Evolutionary conservation across 2,113 vertebrate species (phyloP).

Genomic region (Gymnocephalus cernua): DNA sequence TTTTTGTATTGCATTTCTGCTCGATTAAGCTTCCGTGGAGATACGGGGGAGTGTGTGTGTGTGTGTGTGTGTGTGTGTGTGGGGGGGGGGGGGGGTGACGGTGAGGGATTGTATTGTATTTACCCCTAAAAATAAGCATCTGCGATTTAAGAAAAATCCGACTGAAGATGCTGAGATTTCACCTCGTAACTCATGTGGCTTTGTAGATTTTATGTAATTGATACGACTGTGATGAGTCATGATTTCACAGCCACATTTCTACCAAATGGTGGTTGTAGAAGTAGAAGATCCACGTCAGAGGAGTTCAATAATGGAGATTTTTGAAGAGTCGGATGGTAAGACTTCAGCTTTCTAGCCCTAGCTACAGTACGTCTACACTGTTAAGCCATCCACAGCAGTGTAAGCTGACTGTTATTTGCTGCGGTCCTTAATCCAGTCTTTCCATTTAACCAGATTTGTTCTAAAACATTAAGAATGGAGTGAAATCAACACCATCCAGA

Average conservation of each 20-base stretch:
- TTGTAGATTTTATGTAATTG: no score
- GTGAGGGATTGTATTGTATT: conserved; percentile 5
- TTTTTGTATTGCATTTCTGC: conserved; percentile 46
- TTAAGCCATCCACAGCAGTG: background rate
- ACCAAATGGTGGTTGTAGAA: no score
- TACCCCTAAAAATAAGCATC: conserved; percentile 29
- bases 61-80: background rate
- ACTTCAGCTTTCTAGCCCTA: no score
- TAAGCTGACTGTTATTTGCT: background rate
- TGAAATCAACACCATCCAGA: background rate
- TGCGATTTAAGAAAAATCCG: background rate
- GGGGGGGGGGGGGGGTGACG: background rate
- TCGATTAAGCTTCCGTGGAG: conserved; percentile 17
- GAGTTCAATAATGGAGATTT: background rate
- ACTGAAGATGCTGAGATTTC: conserved; percentile 6
- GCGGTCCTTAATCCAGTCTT: background rate
- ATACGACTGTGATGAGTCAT: background rate
- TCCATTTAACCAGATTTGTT: background rate
- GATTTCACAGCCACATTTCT: background rate
- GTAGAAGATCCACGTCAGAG: background rate
- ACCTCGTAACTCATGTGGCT: background rate
- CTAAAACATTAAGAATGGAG: background rate
- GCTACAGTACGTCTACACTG: no score
- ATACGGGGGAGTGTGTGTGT: background rate
- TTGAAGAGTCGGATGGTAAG: background rate